These are phyloP conservation scores for Cepaea nemoralis DNA, from an alignment of 1,140 invertebrate species.

Conservation along the genomic window DNA sequence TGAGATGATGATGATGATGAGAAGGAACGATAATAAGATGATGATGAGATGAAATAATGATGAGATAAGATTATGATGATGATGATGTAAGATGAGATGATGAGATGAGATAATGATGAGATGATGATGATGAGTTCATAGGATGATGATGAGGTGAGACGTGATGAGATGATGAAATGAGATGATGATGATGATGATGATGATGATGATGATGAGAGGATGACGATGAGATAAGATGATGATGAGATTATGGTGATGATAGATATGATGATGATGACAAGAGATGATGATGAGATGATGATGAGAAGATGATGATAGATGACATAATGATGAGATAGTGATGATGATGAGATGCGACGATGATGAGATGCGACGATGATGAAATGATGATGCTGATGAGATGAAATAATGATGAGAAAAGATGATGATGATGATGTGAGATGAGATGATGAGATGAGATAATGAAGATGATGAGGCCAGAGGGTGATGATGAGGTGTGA, in stretches of 20 bases:
- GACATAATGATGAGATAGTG: background rate
- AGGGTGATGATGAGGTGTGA: background rate
- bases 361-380: background rate
- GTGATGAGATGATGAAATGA: too few species aligned
- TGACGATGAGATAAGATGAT: background rate
- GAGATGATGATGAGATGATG: background rate
- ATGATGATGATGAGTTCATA: too few species aligned
- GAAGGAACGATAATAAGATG: too few species aligned
- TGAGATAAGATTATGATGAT: too few species aligned
- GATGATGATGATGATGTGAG: background rate
- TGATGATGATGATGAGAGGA: conserved; percentile 1
- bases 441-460: too few species aligned
- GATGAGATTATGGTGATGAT: too few species aligned
- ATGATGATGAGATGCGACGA: background rate
- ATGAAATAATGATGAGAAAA: background rate
- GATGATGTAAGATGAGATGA: too few species aligned
- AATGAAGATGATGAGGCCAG: background rate
- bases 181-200: too few species aligned
- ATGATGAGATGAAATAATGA: too few species aligned
- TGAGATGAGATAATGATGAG: too few species aligned
- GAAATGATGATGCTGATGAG: background rate
- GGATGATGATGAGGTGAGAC: background rate
- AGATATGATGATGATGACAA: background rate
- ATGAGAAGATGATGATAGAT: background rate
- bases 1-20: too few species aligned